Evolutionary conservation across 2,797 vertebrate genomes (phyloP), one percentile per base, ranked within the genome.

Genomic region (Salmo trutta): DNA sequence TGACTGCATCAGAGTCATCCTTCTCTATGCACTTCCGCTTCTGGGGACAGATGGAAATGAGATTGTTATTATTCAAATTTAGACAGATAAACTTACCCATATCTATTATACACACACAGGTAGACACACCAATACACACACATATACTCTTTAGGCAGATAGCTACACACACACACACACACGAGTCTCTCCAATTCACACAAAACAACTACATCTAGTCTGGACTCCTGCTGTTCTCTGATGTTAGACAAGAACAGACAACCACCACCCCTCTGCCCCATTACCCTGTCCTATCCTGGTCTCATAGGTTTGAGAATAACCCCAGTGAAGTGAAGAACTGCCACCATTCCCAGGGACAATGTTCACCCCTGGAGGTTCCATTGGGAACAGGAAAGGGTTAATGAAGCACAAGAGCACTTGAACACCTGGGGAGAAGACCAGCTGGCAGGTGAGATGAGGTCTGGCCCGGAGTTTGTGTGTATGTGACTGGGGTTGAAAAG

Each of bases 11-110:
- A 1, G 95, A 92, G 0, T 88, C 88, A 68, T 98, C 96, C 78
- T 96, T 97, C 68, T 95, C 96, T 78, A 93, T 89, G 68, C 93
- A 93, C 81, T 98, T 98, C 80, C 96, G 95, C 84, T 98, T 99
- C 97, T 99, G 91, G 10, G 41, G 41, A 47, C 41, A 47, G 10
- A 47, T 27, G 81, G 84, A 85, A 89, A 73, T 91, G 0, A 12
- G 71, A 71, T 47, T 41, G 41, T 47, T 47, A 47, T 47, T 47
- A 14, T 47, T 47, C 33, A 21, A 19, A 31, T 47, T 47, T 47
- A 47, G 41, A 47, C 41, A 41, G 41, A 41, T 41, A 41, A 41
- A 41, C 8, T 41, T 41, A 36, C 36, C 36, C 36, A 36, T 36
- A 36, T 36, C 6, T 36, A 36, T 7, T 2, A 41, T 8, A 8